A percentile compares a stretch with the other conserved stretches of the same genome.
Conservation (phyloP, 2,113 vertebrate species). For the Hippocampus zosterae region DNA sequence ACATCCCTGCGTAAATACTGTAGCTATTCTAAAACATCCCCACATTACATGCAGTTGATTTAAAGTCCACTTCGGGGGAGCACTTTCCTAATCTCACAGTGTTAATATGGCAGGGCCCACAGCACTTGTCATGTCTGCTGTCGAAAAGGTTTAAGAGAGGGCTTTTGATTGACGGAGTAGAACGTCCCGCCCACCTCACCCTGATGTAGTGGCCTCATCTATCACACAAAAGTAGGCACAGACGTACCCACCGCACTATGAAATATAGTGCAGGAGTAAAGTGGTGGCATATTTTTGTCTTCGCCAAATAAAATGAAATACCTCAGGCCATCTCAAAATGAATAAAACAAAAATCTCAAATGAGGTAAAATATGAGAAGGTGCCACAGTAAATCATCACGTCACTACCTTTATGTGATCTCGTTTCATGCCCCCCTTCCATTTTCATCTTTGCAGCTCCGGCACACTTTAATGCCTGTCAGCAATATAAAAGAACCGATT, state of each 20-base stretch:
- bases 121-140: slow-evolving; percentile 21
- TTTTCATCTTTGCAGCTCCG: slow-evolving; percentile 34
- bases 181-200: slow-evolving; percentile 17
- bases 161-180: slow-evolving; percentile 31
- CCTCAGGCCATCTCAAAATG: slow-evolving; percentile 31
- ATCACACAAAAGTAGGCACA: slow-evolving; percentile 37
- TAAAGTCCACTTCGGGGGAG: slow-evolving; percentile 45
- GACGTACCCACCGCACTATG: slow-evolving; percentile 10
- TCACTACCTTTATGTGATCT: slow-evolving; percentile 1
- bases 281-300: slow-evolving; percentile 38
- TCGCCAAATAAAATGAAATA: slow-evolving; percentile 46
- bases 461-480: slow-evolving; percentile 46
- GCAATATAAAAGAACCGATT: slow-evolving; percentile 40
- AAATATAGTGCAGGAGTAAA: slow-evolving; percentile 34
- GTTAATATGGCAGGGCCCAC: slow-evolving; percentile 5
- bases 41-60: slow-evolving; percentile 22
- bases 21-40: slow-evolving; percentile 17
- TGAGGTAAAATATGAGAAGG: slow-evolving; percentile 47
- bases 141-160: slow-evolving; percentile 23
- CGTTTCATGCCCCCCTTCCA: slow-evolving; percentile 19
- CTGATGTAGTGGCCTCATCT: slow-evolving; percentile 35
- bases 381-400: slow-evolving; percentile 38
- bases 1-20: slow-evolving; percentile 1
- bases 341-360: slow-evolving; percentile 40
- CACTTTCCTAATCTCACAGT: slow-evolving; percentile 34